A percentile compares a stretch with the other conserved stretches of the same genome.
phyloP scores from a whole-genome alignment of 1,140 invertebrate species.

The Subanguina moxae region DNA sequence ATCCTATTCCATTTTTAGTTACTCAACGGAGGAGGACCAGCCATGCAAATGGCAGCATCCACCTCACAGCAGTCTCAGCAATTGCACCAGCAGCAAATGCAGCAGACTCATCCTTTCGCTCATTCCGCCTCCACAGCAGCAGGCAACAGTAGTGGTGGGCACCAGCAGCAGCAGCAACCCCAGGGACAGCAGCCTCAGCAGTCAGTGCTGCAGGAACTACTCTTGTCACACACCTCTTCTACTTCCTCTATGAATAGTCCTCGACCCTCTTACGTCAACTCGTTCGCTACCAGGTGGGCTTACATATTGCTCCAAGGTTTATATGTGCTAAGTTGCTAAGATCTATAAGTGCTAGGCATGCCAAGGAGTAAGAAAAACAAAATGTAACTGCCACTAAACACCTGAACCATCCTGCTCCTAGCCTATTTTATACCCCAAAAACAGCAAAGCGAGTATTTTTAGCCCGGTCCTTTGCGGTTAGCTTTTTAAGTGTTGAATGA shows the following conservation, averaged over 20 bases:
- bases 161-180: constrained; percentile 22
- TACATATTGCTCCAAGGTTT: constrained; percentile 27
- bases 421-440: too few relatives aligned
- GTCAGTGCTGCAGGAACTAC: constrained; percentile 29
- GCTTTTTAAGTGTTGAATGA: too few relatives aligned
- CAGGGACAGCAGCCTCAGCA: not conserved
- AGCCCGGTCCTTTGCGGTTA: too few relatives aligned
- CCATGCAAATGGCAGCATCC: not conserved
- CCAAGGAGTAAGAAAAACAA: too few relatives aligned
- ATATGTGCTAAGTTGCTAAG: too few relatives aligned
- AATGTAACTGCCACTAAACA: too few relatives aligned
- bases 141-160: not conserved
- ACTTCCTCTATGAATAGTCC: constrained; percentile 35
- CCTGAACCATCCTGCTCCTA: too few relatives aligned
- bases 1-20: not conserved
- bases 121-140: not conserved
- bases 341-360: too few relatives aligned
- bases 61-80: constrained; percentile 4
- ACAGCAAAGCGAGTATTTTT: too few relatives aligned
- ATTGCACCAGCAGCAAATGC: constrained; percentile 10
- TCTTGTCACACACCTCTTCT: constrained; percentile 19
- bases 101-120: not conserved
- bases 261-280: constrained; percentile 20
- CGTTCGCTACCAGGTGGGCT: constrained; percentile 16
- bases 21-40: constrained; percentile 4